A percentile compares a stretch with the other conserved stretches of the same genome.
Conservation (phyloP, 2,113 vertebrate genomes). For the Thamnaconus septentrionalis region DNA sequence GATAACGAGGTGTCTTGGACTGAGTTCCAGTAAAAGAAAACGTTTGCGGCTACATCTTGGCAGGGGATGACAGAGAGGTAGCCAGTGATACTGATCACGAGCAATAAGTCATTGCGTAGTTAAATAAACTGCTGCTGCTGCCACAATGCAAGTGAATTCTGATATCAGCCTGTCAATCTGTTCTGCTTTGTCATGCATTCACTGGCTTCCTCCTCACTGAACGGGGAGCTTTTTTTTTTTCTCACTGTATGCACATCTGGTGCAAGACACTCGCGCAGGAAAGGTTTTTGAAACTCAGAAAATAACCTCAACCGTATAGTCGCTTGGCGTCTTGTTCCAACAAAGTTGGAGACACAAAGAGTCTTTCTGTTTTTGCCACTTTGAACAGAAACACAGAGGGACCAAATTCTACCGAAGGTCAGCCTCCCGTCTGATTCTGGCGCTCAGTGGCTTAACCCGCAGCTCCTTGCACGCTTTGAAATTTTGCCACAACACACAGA, state of each 20-base stretch:
- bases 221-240: constrained; percentile 17
- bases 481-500: constrained; percentile 27
- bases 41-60: neutral
- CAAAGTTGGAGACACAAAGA: constrained; percentile 13
- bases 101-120: neutral
- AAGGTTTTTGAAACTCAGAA: constrained; percentile 22
- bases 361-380: constrained; percentile 5
- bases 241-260: constrained; percentile 33
- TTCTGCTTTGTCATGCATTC: constrained; percentile 55
- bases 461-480: neutral
- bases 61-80: neutral
- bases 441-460: constrained; percentile 11
- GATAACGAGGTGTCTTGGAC: neutral
- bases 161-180: constrained; percentile 26
- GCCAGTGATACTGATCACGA: neutral
- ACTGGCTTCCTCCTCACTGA: constrained; percentile 39
- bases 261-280: constrained; percentile 20
- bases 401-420: constrained; percentile 33
- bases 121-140: constrained; percentile 6
- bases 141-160: constrained; percentile 6
- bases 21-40: neutral
- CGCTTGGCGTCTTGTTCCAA: neutral
- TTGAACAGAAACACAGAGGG: constrained; percentile 7
- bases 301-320: neutral
- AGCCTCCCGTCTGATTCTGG: constrained; percentile 43